Evolutionary conservation across 2,113 vertebrate genomes (phyloP), one percentile per base, ranked within the genome.

Genomic region (Pelecanus crispus): DNA sequence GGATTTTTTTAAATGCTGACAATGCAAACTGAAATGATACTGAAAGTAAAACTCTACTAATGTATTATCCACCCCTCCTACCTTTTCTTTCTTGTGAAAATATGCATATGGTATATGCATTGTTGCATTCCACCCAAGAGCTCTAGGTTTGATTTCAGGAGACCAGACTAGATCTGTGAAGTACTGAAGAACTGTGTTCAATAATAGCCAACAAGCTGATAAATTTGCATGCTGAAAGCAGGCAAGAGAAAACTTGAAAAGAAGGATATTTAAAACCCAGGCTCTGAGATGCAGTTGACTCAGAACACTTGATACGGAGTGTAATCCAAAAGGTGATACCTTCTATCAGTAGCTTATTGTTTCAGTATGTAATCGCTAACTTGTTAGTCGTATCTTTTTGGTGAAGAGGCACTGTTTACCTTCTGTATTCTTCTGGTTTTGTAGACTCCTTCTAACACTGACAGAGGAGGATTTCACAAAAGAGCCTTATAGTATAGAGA

Each of bases 381-480:
- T 74, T 74, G 12, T 68, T 68, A 73, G 45, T 36, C 12, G 2
- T 44, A 26, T 11, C 15, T 38, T 52, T 63, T 68, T 71, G 56
- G 44, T 72, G 61, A 80, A 62, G 49, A 72, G 52, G 10, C 70
- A 44, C 25, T 68, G 63, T 93, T 96, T 73, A 77, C 53, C 14
- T 63, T 96, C 31, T 59, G 32, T 66, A 83, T 83, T 81, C 19
- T 67, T 74, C 40, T 88, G 70, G n/a, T 94, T 84, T 95, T 94
- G 81, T 91, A 99, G 99, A 92, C 97, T 99, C 10, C 98, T 99
- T 36, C 92, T 99, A 79, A 99, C 98, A 49, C 87, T 99, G 92
- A 98, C 98, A 24, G 99, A 99, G 13, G 99, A 99, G 26, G 99
- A 99, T 89, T 97, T 99, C 95, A 97, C 95, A 3, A 98, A 96